Conservation (phyloP, 2,888 invertebrate genomes). For the Cybosia mesomella region DNA sequence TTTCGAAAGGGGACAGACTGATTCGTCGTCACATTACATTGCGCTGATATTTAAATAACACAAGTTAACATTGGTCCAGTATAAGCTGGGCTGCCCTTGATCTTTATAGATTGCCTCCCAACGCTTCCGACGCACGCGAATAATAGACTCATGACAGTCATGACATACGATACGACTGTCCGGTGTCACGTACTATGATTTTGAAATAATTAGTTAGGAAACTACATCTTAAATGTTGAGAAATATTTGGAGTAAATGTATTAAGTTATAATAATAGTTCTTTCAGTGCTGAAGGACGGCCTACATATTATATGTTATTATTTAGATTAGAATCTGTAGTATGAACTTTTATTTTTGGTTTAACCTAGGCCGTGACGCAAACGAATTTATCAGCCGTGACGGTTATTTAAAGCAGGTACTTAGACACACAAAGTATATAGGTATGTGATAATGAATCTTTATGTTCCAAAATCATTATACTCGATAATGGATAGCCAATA, state of each 20-base stretch:
- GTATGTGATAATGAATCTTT: neutral
- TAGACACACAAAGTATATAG: too few relatives aligned
- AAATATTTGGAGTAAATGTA: slow-evolving; percentile 47
- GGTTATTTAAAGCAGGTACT: neutral
- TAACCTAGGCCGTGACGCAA: neutral
- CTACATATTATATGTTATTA: slow-evolving; percentile 16
- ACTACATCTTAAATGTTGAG: slow-evolving; percentile 47
- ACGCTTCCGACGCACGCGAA: slow-evolving; percentile 82
- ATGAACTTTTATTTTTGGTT: slow-evolving; percentile 4
- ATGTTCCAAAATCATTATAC: too few relatives aligned
- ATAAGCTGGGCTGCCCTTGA: slow-evolving; percentile 77
- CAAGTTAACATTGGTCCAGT: slow-evolving; percentile 85
- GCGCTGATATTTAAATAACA: slow-evolving; percentile 85
- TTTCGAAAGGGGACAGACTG: slow-evolving; percentile 79
- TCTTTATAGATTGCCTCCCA: slow-evolving; percentile 78
- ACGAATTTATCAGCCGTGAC: neutral
- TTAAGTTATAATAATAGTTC: slow-evolving; percentile 40
- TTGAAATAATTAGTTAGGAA: slow-evolving; percentile 43
- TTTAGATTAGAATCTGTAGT: slow-evolving; percentile 14
- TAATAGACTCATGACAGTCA: slow-evolving; percentile 58
- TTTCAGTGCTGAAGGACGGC: slow-evolving; percentile 24
- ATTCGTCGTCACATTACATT: slow-evolving; percentile 65
- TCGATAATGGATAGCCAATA: too few relatives aligned
- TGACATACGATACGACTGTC: slow-evolving; percentile 48
- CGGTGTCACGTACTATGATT: slow-evolving; percentile 26